These are phyloP conservation scores for Mercenaria mercenaria DNA, from an alignment of 1,140 invertebrate species.

Conservation along the genomic window DNA sequence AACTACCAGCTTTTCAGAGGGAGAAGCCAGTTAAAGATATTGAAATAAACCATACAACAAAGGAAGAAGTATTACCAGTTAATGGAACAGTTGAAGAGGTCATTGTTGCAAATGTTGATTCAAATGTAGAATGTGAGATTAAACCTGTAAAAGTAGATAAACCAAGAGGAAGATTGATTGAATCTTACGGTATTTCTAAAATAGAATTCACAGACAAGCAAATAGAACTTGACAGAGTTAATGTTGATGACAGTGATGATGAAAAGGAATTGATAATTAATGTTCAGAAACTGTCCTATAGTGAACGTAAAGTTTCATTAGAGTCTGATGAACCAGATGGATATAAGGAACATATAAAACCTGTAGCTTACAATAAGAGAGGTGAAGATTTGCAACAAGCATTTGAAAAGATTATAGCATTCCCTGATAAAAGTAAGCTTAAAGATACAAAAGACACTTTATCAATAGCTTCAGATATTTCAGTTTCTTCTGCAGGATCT, in stretches of 20 bases:
- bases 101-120: conserved; percentile 19
- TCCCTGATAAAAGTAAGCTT: conserved; percentile 1
- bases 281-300: neutral
- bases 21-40: conserved; percentile 8
- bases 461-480: conserved; percentile 63
- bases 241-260: conserved; percentile 40
- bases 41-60: neutral
- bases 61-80: neutral
- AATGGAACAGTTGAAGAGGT: conserved; percentile 8
- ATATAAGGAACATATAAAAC: neutral
- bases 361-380: neutral
- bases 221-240: neutral
- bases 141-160: conserved; percentile 40
- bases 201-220: conserved; percentile 31
- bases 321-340: neutral
- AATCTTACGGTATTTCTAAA: neutral
- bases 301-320: neutral
- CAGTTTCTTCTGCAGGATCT: conserved; percentile 62
- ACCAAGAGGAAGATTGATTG: conserved; percentile 32
- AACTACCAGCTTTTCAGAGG: conserved; percentile 22
- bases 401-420: conserved; percentile 56
- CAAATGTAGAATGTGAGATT: conserved; percentile 52
- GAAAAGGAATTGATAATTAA: conserved; percentile 12
- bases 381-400: conserved; percentile 36
- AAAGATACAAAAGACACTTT: conserved; percentile 58